Percentiles rank a stretch among this genome's conserved stretches.
phyloP scores from a whole-genome alignment of 2,888 invertebrate species.

The Polydrusus cervinus region DNA sequence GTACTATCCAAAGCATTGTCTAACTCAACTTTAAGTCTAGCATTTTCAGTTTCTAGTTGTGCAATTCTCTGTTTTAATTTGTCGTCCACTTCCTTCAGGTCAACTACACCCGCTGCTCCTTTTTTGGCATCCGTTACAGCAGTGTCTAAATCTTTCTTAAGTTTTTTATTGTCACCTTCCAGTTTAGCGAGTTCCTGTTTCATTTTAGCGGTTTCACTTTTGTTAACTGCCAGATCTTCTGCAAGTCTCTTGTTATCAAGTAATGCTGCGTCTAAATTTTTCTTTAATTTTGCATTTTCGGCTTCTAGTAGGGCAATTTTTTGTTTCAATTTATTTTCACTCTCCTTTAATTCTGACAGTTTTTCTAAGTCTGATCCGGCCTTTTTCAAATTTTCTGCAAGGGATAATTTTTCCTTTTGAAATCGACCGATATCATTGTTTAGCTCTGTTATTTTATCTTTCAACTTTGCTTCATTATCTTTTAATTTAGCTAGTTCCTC shows the following conservation, averaged over 20 bases:
- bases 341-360: slow-evolving; percentile 52
- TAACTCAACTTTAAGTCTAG: slow-evolving; percentile 55
- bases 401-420: slow-evolving; percentile 54
- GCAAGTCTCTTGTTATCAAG: slow-evolving; percentile 47
- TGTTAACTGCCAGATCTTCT: slow-evolving; percentile 36
- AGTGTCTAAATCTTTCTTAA: slow-evolving; percentile 54
- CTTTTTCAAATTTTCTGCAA: slow-evolving; percentile 45
- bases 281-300: slow-evolving; percentile 60
- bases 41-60: slow-evolving; percentile 56
- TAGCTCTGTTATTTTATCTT: slow-evolving; percentile 52
- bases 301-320: slow-evolving; percentile 54
- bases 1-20: slow-evolving; percentile 54
- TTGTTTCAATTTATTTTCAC: slow-evolving; percentile 57
- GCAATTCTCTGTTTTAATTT: slow-evolving; percentile 53
- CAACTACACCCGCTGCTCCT: slow-evolving; percentile 43
- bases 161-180: slow-evolving; percentile 57
- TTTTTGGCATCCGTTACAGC: slow-evolving; percentile 55
- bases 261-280: slow-evolving; percentile 55
- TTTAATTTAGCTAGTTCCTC: slow-evolving; percentile 42
- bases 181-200: slow-evolving; percentile 51
- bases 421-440: slow-evolving; percentile 53
- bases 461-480: slow-evolving; percentile 56
- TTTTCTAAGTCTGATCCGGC: slow-evolving; percentile 47
- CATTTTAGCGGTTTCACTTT: slow-evolving; percentile 50
- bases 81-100: slow-evolving; percentile 46